Conservation (phyloP, 2,888 invertebrate genomes). For the Spatulosminthurus flaviceps region DNA sequence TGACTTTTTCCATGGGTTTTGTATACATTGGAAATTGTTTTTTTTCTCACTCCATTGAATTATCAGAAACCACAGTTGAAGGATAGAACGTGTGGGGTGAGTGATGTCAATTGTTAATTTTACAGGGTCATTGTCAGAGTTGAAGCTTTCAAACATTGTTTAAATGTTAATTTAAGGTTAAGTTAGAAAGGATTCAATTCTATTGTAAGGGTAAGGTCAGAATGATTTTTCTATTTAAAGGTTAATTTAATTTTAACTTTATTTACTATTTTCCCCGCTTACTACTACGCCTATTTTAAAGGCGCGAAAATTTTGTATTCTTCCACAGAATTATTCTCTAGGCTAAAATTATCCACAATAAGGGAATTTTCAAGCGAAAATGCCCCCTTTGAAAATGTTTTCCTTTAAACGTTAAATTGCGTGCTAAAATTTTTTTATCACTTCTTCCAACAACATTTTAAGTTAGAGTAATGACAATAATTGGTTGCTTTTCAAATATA, state of each 20-base stretch:
- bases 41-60: background rate
- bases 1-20: background rate
- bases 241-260: background rate
- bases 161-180: background rate
- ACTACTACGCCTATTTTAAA: too few species aligned
- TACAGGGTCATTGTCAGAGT: background rate
- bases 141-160: background rate
- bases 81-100: slow-evolving; percentile 11
- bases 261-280: too few species aligned
- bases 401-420: too few species aligned
- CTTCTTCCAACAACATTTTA: too few species aligned
- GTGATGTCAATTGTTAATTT: background rate
- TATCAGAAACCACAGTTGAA: background rate
- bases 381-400: too few species aligned
- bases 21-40: background rate
- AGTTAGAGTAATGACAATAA: too few species aligned
- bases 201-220: background rate
- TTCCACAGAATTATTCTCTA: too few species aligned
- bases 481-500: too few species aligned
- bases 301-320: too few species aligned
- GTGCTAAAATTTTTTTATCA: too few species aligned
- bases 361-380: too few species aligned
- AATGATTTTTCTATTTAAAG: background rate
- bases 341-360: too few species aligned
- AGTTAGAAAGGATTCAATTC: background rate